Percentiles rank a stretch among this genome's conserved stretches.
These are phyloP conservation scores for Halichondria panicea DNA, from an alignment of 37 sponge, comb jelly and placozoan species.

Conservation along the genomic window DNA sequence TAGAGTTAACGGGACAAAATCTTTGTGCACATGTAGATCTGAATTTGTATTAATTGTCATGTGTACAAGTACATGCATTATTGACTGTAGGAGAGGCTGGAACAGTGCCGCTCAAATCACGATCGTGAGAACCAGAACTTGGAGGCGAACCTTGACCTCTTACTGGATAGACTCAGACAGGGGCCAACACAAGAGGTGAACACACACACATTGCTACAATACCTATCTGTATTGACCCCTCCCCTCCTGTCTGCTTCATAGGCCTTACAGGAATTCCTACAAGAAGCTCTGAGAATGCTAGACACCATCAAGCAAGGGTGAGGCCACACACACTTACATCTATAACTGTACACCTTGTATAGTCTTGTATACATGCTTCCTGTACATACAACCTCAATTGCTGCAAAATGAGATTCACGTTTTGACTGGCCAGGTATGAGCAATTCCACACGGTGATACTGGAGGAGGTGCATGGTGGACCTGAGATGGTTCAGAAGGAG, in stretches of 20 bases:
- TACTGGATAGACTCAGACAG: constrained; percentile 80
- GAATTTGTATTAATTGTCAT: too few relatives aligned
- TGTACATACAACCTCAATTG: background rate
- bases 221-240: too few relatives aligned
- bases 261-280: constrained; percentile 29
- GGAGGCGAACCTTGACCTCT: constrained; percentile 79
- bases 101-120: constrained; percentile 49
- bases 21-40: too few relatives aligned
- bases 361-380: too few relatives aligned
- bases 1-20: too few relatives aligned
- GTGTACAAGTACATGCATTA: too few relatives aligned
- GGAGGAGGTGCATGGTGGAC: constrained; percentile 6
- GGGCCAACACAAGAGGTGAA: constrained; percentile 64
- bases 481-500: constrained; percentile 10
- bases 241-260: constrained; percentile 3
- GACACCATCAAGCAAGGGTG: constrained; percentile 42
- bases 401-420: background rate
- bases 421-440: too few relatives aligned
- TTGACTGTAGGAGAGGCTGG: constrained; percentile 48
- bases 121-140: constrained; percentile 69
- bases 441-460: constrained; percentile 25
- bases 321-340: background rate
- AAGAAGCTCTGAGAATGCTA: constrained; percentile 40
- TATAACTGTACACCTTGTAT: too few relatives aligned
- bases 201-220: too few relatives aligned